These are phyloP conservation scores for Monodelphis domestica DNA, from an alignment of 2,797 vertebrate species.

Conservation along the genomic window DNA sequence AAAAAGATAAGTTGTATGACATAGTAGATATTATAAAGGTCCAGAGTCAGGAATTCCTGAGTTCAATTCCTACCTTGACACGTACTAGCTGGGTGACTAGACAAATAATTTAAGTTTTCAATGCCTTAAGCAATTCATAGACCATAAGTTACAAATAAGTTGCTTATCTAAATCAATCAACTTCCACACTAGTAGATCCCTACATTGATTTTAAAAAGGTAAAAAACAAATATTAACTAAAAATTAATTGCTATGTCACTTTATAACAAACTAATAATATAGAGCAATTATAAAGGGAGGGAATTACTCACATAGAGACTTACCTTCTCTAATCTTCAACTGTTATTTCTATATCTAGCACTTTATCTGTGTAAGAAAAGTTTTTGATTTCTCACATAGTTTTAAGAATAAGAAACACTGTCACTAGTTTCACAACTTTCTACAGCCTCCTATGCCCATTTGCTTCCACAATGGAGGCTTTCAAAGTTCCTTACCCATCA, in stretches of 20 bases:
- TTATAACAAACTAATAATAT: conserved; percentile 9
- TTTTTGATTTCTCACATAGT: not conserved
- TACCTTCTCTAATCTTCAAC: conserved; percentile 32
- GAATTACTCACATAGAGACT: not conserved
- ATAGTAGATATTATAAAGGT: too few species aligned
- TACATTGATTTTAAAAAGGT: too few species aligned
- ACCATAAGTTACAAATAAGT: too few species aligned
- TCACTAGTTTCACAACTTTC: not conserved
- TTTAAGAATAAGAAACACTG: not conserved
- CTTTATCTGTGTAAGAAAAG: conserved; percentile 22
- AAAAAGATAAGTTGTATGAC: too few species aligned
- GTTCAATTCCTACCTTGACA: too few species aligned
- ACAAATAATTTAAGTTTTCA: too few species aligned
- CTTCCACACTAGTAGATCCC: too few species aligned
- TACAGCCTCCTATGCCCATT: not conserved
- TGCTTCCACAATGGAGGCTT: not conserved
- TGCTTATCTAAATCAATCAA: too few species aligned
- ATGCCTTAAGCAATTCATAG: too few species aligned
- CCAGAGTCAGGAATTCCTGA: too few species aligned
- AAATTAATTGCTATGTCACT: not conserved
- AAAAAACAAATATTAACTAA: too few species aligned
- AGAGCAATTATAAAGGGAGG: conserved; percentile 6
- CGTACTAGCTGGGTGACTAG: too few species aligned
- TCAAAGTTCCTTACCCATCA: not conserved
- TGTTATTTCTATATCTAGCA: conserved; percentile 15